Conservation (phyloP, 2,888 invertebrate species). For the Cosmorhoe ocellata region DNA sequence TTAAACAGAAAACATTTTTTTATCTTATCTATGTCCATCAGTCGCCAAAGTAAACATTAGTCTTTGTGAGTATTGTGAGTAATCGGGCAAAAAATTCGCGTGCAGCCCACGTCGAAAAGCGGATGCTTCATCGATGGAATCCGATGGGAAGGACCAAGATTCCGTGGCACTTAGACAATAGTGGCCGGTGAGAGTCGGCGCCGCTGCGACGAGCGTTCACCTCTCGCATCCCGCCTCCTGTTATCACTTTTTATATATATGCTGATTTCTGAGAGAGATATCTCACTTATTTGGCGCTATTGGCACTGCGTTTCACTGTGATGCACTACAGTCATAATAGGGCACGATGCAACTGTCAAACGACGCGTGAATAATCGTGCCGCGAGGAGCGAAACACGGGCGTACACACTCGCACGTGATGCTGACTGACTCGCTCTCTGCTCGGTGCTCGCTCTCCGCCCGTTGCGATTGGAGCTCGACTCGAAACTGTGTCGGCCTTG, state of each 20-base stretch:
- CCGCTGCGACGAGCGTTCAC: constrained; percentile 80
- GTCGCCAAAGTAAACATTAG: constrained; percentile 57
- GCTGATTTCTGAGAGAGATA: constrained; percentile 42
- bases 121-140: constrained; percentile 76
- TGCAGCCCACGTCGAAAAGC: constrained; percentile 66
- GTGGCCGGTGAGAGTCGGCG: constrained; percentile 79
- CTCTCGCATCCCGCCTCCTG: constrained; percentile 71
- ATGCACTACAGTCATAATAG: constrained; percentile 67
- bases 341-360: constrained; percentile 72
- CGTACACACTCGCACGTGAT: constrained; percentile 71
- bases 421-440: constrained; percentile 72
- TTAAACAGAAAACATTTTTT: constrained; percentile 40
- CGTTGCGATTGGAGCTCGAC: constrained; percentile 52
- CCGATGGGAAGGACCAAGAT: constrained; percentile 80
- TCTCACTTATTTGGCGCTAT: constrained; percentile 52
- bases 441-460: constrained; percentile 33
- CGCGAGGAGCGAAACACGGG: constrained; percentile 51
- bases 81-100: constrained; percentile 62
- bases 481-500: constrained; percentile 57
- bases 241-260: constrained; percentile 50
- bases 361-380: constrained; percentile 71
- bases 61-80: constrained; percentile 60
- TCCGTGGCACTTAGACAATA: constrained; percentile 81
- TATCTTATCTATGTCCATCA: constrained; percentile 68
- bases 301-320: constrained; percentile 68